Base-by-base conservation (phyloP, 2,888 invertebrate species). In the Microchrysa polita region DNA sequence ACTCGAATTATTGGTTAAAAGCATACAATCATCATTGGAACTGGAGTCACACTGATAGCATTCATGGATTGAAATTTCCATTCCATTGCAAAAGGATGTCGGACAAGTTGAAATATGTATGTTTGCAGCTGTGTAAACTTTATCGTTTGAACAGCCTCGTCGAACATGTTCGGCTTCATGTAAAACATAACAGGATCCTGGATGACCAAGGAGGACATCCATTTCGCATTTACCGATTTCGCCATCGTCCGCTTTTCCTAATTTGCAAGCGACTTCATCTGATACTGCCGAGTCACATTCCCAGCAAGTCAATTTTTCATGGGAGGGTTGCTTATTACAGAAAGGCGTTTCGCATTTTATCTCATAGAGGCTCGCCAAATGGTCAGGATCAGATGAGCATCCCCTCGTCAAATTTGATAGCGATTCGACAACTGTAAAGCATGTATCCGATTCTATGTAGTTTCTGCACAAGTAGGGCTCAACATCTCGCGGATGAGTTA, bases 61-160 rank as follows among this genome's bases (percentile, higher is more conserved):
- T 18, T 20, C 20, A 1, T 34, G 14, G 5, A 55, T 16, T 9
- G 22, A 20, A 1, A 44, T 57, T 14, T 40, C 27, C n/a, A 55
- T 20, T 22, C 40, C 27, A 14, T 69, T 69, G 57, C 69, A 69
- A 53, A 55, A n/a, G 5, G 69, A 69, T 40, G 12, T 14, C 2
- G 27, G 14, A 20, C 69, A 69, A 2, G 16, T 55, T 12, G 16
- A 20, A 2, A 57, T 57, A 40, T 69, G 1, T 10, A 20, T 16
- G 9, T 40, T 20, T 14, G 55, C 14, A n/a, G 1, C 18, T 12
- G 2, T 9, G 14, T 18, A 10, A 1, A 48, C 16, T 5, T 18
- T 23, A 20, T 12, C 55, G 20, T 55, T 20, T 1, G 69, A 55
- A 40, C 69, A 69, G n/a, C 69, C 69, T 12, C 69, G 69, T 14